Evolutionary conservation across 2,797 vertebrate genomes (phyloP), one percentile per base, ranked within the genome.

Genomic region (Chelmon rostratus): DNA sequence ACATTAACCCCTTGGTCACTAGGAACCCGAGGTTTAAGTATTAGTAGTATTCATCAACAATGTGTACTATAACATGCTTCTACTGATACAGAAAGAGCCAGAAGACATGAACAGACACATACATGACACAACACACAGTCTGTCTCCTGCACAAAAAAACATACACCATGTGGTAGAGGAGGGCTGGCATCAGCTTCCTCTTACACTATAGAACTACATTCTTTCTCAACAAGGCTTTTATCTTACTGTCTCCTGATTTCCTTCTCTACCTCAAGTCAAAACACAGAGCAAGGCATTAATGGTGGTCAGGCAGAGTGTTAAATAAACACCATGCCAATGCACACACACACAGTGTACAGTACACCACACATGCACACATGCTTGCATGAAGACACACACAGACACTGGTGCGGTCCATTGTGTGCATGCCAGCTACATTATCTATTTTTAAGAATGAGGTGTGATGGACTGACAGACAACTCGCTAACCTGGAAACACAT

Each of bases 291-390:
- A 68, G 35, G 38, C 66, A 62, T 54, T n/a, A 73, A 50, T 40
- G 38, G 4, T 6, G 19, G 97, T 96, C 96, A 96, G 95, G 94
- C 96, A 95, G 96, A 96, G 96, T 95, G 83, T 85, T 89, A 88
- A 88, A 82, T 87, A 92, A 93, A 93, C 88, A 85, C 71, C 76
- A 76, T 84, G 88, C 87, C 91, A 91, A 92, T 35, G 12, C 82
- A 83, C 86, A 89, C 86, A 86, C n/a, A n/a, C n/a, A n/a, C 40
- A 42, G 13, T 13, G 40, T 68, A 76, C 73, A 78, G 63, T 44
- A 79, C 61, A 61, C 42, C 25, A 42, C 71, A 77, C 38, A 85
- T 70, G 61, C 77, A 73, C 75, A 79, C 69, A 46, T 23, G 53
- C 65, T 46, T 31, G 53, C 65, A 63, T 42, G 54, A 70, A 37